phyloP scores from a whole-genome alignment of 2,888 invertebrate genomes.

The Pseudoips prasinana region DNA sequence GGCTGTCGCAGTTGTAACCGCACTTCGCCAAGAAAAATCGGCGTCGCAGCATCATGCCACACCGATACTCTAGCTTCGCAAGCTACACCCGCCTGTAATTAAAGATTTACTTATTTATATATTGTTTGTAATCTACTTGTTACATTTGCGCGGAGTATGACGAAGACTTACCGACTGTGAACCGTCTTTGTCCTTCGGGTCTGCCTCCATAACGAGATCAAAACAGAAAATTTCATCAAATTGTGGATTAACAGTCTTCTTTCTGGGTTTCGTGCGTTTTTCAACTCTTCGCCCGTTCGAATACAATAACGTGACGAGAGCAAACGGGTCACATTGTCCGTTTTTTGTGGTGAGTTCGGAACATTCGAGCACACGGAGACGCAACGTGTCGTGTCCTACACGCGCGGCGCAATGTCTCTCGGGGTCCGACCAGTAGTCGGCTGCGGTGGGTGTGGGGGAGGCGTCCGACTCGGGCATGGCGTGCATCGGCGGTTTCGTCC shows the following conservation, averaged over 20 bases:
- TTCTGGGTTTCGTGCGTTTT: conserved; percentile 92
- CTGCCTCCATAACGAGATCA: conserved; percentile 83
- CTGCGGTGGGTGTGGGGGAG: conserved; percentile 68
- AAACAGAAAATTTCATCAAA: conserved; percentile 95
- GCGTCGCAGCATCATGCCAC: conserved; percentile 93
- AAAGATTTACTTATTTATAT: background rate
- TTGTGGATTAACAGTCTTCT: conserved; percentile 94
- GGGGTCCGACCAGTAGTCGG: conserved; percentile 78
- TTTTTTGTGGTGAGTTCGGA: conserved; percentile 93
- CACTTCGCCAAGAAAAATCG: conserved; percentile 94
- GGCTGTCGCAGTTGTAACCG: conserved; percentile 89
- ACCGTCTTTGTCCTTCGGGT: conserved; percentile 75
- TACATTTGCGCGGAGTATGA: background rate
- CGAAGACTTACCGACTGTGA: conserved; percentile 78
- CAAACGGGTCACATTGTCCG: conserved; percentile 95
- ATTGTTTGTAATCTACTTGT: background rate
- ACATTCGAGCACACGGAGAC: conserved; percentile 90
- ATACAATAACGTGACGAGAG: conserved; percentile 89
- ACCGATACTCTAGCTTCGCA: conserved; percentile 91
- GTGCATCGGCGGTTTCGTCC: conserved; percentile 71
- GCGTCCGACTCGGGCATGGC: conserved; percentile 67
- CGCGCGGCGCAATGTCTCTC: conserved; percentile 74
- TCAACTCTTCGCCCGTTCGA: conserved; percentile 90
- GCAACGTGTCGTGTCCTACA: conserved; percentile 70
- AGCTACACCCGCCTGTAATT: conserved; percentile 83